Evolutionary conservation across 2,113 vertebrate genomes (phyloP), one percentile per base, ranked within the genome.

Genomic region (Aegithalos caudatus): DNA sequence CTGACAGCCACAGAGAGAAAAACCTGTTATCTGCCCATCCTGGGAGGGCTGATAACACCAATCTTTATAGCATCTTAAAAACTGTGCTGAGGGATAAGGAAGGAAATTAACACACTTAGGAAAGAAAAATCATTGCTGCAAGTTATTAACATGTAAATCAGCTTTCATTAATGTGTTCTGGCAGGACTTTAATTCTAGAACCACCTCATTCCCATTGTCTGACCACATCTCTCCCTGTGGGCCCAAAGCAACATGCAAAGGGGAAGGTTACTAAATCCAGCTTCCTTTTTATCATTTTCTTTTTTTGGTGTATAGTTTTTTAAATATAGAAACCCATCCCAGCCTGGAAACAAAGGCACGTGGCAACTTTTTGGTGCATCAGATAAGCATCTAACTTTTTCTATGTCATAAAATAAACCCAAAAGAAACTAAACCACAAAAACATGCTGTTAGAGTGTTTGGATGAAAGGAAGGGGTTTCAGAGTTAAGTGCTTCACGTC

Each of bases 381-480:
- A 87, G 27, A 67, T 16, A 6, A 89, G 17, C 44, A 81, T 72
- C 57, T 64, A 65, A 84, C 35, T 87, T 71, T 10, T 81, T 66
- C 58, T 37, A 0, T 85, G 70, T 40, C 0, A 0, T 42, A 67
- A 87, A 87, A 81, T 81, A 92, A 91, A 95, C 50, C 44, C 58
- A n/a, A 53, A 73, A 69, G 66, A 72, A 96, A 78, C 24, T 56
- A 64, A 81, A 50, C 73, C 54, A 65, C 61, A 85, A 82, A 94
- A 95, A 35, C 38, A 66, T 85, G n/a, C 53, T 94, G 81, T 82
- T 94, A 88, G 74, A 57, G 60, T 38, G 72, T 78, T 87, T 89
- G 77, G 57, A 81, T 71, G 62, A 96, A 95, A 97, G 86, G 51
- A 82, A 92, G 42, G 42, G 78, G 88, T 73, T 94, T 91, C 91